phyloP scores from a whole-genome alignment of 1,140 invertebrate genomes.

The Macrotrachela quadricornifera region DNA sequence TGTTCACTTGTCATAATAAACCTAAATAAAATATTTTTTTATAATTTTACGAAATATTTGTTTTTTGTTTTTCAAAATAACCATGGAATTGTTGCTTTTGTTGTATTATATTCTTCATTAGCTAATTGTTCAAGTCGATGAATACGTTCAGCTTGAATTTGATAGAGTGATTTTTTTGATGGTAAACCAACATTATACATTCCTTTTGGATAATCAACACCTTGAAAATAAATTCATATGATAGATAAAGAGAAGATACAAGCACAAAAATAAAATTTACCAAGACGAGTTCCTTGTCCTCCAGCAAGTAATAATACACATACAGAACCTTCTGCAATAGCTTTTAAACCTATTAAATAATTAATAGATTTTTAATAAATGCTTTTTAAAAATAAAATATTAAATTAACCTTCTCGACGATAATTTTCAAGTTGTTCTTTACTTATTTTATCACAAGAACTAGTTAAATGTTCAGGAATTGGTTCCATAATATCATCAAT shows the following conservation, averaged over 20 bases:
- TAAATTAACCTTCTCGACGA: background rate
- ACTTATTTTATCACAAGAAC: background rate
- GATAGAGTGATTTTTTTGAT: conserved; percentile 69
- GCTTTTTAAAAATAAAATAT: too few relatives aligned
- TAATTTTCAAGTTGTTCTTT: background rate
- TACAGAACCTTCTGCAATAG: conserved; percentile 54
- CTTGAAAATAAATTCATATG: too few relatives aligned
- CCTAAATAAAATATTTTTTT: conserved; percentile 20
- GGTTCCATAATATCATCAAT: conserved; percentile 6
- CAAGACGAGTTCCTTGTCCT: conserved; percentile 69
- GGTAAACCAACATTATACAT: conserved; percentile 81
- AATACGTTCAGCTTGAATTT: conserved; percentile 82
- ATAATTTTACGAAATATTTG: too few relatives aligned
- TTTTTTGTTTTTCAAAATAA: too few relatives aligned
- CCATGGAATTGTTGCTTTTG: too few relatives aligned
- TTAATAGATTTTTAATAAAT: too few relatives aligned
- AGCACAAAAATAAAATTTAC: too few relatives aligned
- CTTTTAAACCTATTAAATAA: conserved; percentile 35
- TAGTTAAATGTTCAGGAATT: conserved; percentile 1
- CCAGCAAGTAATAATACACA: conserved; percentile 58
- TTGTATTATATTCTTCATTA: background rate
- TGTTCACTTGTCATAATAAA: conserved; percentile 96
- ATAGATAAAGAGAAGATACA: too few relatives aligned
- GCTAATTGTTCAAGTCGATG: conserved; percentile 50
- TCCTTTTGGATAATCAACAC: conserved; percentile 81